Conservation (phyloP, 2,113 vertebrate species). For the Syngnathus scovelli region DNA sequence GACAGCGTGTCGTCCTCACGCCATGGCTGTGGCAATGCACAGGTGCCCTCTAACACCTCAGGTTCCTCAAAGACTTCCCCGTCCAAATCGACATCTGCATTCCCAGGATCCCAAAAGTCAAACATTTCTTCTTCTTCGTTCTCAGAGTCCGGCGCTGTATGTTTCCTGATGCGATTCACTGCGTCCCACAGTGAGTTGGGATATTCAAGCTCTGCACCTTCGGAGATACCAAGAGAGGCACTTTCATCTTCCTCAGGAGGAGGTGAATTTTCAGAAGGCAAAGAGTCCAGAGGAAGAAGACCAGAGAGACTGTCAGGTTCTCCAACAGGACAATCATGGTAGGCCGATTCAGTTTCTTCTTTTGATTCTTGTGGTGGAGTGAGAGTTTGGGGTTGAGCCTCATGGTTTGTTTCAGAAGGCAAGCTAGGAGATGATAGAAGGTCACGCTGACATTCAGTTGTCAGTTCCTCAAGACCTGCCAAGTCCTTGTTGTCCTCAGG, state of each 20-base stretch:
- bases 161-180: constrained; percentile 83
- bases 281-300: constrained; percentile 3
- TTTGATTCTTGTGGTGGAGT: constrained; percentile 3
- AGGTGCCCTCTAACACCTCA: background rate
- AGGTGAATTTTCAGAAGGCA: constrained; percentile 2
- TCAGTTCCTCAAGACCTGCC: constrained; percentile 7
- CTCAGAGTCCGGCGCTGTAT: constrained; percentile 89
- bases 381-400: constrained; percentile 1
- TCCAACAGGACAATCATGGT: constrained; percentile 3
- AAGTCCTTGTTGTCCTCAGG: constrained; percentile 9
- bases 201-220: constrained; percentile 52
- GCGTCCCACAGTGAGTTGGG: constrained; percentile 78
- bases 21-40: background rate
- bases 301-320: constrained; percentile 10
- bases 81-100: background rate
- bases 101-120: constrained; percentile 59
- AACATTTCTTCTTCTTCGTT: constrained; percentile 75
- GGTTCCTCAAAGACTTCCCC: background rate
- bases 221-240: constrained; percentile 1
- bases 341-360: constrained; percentile 4
- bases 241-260: background rate
- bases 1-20: constrained; percentile 52
- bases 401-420: constrained; percentile 5
- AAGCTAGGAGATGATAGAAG: constrained; percentile 5
- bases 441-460: constrained; percentile 10